Base-by-base conservation (phyloP, 2,113 vertebrate genomes). In the Cichladusa arquata region DNA sequence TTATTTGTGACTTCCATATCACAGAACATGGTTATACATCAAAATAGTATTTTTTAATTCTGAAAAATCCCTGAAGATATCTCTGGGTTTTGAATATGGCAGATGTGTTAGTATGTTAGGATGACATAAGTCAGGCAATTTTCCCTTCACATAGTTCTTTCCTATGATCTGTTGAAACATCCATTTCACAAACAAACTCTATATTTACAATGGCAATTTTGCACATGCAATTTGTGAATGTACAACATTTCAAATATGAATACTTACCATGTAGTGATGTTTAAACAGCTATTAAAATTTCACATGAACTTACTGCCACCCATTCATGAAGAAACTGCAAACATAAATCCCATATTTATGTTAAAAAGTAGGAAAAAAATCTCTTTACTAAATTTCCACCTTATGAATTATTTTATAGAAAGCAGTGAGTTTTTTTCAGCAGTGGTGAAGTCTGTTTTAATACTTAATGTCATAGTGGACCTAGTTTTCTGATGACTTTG, bases 321-420 rank as follows among this genome's bases (percentile, higher is more conserved):
- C 57, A 1, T 78, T 85, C 22, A 57, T 40, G 31, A 78, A 70
- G 42, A 83, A 90, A 56, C 16, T 81, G 40, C 64, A 71, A 81
- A 62, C 60, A 71, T 15, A 81, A 61, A 86, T 88, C 18, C 12
- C 24, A 9, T 60, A 71, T 56, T 78, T 77, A 47, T 19, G 53
- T 81, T 94, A 64, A 91, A 91, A 81, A 2, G 0, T 18, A 57
- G 47, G 31, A 44, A 71, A 45, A 45, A 83, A 70, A 66, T 33
- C 2, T 76, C 38, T 83, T 81, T 28, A 42, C 42, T 88, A 40
- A 74, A 57, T 81, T 92, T 92, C 50, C 0, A 45, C 12, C 36
- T 67, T 71, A 67, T 61, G 81, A 95, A 64, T 90, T 67, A 53
- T 78, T 96, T 90, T 93, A 81, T 48, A 64, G 86, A 88, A 93